Percentiles rank a stretch among this genome's conserved stretches.
phyloP scores from a whole-genome alignment of 2,113 vertebrate genomes.

The Tachuris rubrigastra region DNA sequence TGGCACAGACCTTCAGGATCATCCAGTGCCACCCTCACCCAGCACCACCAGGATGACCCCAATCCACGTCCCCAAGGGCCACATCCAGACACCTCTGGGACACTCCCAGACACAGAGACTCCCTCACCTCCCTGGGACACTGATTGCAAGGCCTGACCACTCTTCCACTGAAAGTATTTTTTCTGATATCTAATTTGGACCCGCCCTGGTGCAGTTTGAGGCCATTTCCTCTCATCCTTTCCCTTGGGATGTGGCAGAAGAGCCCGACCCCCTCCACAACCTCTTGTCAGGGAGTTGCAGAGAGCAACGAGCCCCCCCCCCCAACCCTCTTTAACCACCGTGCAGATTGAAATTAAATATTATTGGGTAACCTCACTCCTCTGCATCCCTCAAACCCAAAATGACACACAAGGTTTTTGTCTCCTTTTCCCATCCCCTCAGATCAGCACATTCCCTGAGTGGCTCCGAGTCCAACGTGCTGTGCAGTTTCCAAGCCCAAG shows the following conservation, averaged over 20 bases:
- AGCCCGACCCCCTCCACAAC: background rate
- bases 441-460: constrained; percentile 29
- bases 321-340: background rate
- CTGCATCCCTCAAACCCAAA: background rate
- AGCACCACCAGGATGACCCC: background rate
- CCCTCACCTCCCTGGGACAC: background rate
- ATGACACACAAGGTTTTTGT: background rate
- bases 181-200: background rate
- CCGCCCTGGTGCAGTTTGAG: background rate
- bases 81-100: background rate
- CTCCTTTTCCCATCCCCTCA: background rate
- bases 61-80: background rate
- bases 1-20: background rate
- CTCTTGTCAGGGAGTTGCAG: background rate
- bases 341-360: background rate
- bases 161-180: background rate
- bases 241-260: background rate
- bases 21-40: background rate
- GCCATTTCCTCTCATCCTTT: background rate
- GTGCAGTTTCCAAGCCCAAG: background rate
- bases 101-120: background rate
- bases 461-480: background rate
- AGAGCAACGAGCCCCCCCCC: background rate
- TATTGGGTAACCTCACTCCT: background rate
- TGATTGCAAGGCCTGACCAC: background rate